A percentile compares a stretch with the other conserved stretches of the same genome.
These are phyloP conservation scores for Camponotus pennsylvanicus DNA, from an alignment of 1,140 invertebrate genomes.

Conservation along the genomic window DNA sequence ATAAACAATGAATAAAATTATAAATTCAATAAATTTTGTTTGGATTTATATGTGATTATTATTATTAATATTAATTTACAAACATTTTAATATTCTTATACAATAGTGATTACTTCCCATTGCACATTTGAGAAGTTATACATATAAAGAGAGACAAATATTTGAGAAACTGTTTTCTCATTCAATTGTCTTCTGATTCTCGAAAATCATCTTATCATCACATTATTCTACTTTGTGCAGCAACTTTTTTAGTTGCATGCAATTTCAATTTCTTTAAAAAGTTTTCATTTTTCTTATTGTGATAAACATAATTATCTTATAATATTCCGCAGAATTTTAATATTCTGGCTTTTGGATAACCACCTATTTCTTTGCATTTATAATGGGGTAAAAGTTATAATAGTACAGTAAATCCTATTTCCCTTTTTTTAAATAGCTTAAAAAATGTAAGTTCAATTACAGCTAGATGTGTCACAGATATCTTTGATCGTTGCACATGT, in stretches of 20 bases:
- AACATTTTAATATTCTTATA: conserved; percentile 50
- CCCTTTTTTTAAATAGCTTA: conserved; percentile 63
- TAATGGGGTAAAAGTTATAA: not conserved
- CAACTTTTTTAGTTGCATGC: not conserved
- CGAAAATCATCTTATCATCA: not conserved
- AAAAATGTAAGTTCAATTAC: conserved; percentile 65
- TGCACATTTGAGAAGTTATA: conserved; percentile 42
- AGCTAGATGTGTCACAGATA: conserved; percentile 60
- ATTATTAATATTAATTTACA: conserved; percentile 61
- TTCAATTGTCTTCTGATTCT: not conserved
- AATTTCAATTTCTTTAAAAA: not conserved
- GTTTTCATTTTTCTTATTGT: not conserved
- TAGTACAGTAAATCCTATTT: not conserved
- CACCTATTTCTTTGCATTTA: not conserved
- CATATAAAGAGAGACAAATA: conserved; percentile 2
- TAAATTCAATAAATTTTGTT: conserved; percentile 6
- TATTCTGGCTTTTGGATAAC: not conserved
- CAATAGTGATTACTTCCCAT: conserved; percentile 30
- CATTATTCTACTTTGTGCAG: not conserved
- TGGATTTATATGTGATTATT: not conserved
- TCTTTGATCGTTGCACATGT: conserved; percentile 74
- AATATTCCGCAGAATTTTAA: not conserved
- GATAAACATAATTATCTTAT: conserved; percentile 5
- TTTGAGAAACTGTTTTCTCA: not conserved
- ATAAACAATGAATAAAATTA: not conserved